These are phyloP conservation scores for Matsumyia berberina DNA, from an alignment of 2,888 invertebrate genomes.

Conservation along the genomic window DNA sequence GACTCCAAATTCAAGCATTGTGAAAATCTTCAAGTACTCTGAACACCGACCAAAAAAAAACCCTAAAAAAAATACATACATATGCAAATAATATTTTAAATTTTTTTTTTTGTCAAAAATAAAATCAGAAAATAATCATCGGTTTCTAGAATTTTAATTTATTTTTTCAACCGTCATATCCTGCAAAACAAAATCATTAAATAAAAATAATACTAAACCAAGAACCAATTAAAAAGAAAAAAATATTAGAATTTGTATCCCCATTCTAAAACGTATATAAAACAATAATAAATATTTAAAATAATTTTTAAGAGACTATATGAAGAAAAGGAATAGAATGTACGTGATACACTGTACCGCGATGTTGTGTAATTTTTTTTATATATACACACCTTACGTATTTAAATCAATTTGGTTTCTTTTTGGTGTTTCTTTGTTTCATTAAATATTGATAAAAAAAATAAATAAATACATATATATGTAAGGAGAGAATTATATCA, in stretches of 20 bases:
- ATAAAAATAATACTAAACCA: constrained; percentile 24
- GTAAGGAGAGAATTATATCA: not conserved
- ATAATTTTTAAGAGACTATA: constrained; percentile 20
- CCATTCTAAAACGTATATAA: not conserved
- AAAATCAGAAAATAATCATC: constrained; percentile 15
- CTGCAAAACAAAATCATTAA: constrained; percentile 12
- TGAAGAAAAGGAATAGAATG: constrained; percentile 5
- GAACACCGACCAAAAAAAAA: constrained; percentile 84
- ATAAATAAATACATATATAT: constrained; percentile 1
- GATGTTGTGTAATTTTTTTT: constrained; percentile 55
- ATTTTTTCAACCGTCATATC: constrained; percentile 52
- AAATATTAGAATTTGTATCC: constrained; percentile 51
- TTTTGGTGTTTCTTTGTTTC: constrained; percentile 61
- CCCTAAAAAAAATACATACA: no score
- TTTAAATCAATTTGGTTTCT: constrained; percentile 28
- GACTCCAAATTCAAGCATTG: constrained; percentile 96
- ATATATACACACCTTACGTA: no score
- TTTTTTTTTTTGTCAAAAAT: constrained; percentile 8
- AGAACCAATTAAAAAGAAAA: constrained; percentile 30
- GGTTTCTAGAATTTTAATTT: constrained; percentile 64
- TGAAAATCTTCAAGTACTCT: constrained; percentile 94
- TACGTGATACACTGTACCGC: constrained; percentile 49
- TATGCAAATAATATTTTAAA: constrained; percentile 39
- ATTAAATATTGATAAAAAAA: constrained; percentile 31
- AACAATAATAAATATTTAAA: constrained; percentile 31